Conservation (phyloP, 2,888 invertebrate species). For the Byasa hedistus region DNA sequence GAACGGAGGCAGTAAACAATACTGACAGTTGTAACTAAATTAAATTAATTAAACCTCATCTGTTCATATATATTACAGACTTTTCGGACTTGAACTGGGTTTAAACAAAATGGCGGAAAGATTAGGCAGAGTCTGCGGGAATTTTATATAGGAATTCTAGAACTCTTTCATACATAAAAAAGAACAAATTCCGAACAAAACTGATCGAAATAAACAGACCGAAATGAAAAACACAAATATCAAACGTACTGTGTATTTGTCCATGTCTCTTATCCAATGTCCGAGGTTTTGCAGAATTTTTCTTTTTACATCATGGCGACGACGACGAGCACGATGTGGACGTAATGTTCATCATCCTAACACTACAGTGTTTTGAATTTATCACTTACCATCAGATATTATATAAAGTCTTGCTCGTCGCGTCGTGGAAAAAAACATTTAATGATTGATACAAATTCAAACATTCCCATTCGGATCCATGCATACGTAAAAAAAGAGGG, state of each 20-base stretch:
- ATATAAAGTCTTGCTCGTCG: too few relatives aligned
- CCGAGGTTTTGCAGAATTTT: constrained; percentile 24
- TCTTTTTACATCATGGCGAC: constrained; percentile 2
- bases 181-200: constrained; percentile 31
- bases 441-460: not conserved
- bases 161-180: constrained; percentile 29
- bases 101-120: constrained; percentile 7
- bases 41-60: constrained; percentile 30
- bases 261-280: constrained; percentile 10
- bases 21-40: constrained; percentile 29
- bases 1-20: constrained; percentile 20
- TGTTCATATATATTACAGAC: constrained; percentile 27
- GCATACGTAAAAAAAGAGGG: not conserved
- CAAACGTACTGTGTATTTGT: constrained; percentile 15
- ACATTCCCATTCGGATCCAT: constrained; percentile 8
- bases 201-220: constrained; percentile 24
- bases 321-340: too few relatives aligned
- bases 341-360: too few relatives aligned
- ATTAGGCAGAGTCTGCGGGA: constrained; percentile 24
- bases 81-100: constrained; percentile 14
- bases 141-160: constrained; percentile 24
- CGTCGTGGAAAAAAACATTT: not conserved
- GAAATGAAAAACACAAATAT: constrained; percentile 25
- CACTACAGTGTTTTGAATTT: too few relatives aligned
- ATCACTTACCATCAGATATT: too few relatives aligned